phyloP scores from a whole-genome alignment of 2,113 vertebrate genomes.

The Nestor notabilis region DNA sequence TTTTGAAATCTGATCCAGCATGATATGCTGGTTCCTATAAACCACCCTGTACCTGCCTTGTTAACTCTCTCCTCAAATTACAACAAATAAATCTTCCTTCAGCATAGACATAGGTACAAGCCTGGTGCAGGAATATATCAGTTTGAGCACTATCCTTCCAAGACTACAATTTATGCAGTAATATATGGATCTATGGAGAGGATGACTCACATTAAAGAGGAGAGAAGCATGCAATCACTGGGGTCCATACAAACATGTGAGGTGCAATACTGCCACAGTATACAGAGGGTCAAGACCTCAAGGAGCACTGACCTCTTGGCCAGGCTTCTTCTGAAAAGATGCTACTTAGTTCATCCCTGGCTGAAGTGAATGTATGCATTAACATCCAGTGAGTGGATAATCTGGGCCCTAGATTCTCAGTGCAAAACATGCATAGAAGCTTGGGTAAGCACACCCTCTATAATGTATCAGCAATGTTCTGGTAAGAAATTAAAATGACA shows the following conservation, averaged over 20 bases:
- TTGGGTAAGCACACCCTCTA: background rate
- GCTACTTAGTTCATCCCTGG: background rate
- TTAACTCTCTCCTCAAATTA: background rate
- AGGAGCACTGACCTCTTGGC: background rate
- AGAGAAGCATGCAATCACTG: background rate
- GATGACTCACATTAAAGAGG: background rate
- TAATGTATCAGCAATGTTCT: background rate
- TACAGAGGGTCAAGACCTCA: background rate
- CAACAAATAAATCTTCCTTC: background rate
- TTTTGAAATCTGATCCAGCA: background rate
- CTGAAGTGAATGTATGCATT: background rate
- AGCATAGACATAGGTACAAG: background rate
- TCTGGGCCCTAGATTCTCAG: background rate
- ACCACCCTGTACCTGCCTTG: background rate
- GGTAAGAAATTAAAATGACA: background rate
- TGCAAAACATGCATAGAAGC: background rate
- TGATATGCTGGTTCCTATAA: background rate
- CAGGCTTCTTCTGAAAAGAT: background rate
- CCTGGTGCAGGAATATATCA: background rate
- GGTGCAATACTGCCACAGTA: background rate
- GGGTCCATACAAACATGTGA: background rate
- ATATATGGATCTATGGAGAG: background rate
- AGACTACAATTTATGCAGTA: background rate
- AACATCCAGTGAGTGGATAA: background rate
- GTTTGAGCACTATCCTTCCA: background rate